Evolutionary conservation across 2,113 vertebrate species (phyloP).

Genomic region (Cyprinus carpio): DNA sequence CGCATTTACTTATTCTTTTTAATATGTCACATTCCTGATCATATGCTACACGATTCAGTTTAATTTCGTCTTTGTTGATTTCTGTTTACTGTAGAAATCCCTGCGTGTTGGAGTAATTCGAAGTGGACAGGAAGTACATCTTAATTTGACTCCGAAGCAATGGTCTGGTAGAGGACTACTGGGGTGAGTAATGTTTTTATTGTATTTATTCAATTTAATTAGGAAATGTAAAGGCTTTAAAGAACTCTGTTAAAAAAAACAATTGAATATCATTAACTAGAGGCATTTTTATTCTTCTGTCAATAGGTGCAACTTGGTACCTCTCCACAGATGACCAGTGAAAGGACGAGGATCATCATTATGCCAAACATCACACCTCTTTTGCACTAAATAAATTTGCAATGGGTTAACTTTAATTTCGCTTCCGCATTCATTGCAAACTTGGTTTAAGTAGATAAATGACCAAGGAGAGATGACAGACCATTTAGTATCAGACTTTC

Average conservation of each 20-base stretch:
- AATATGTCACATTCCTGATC: neutral
- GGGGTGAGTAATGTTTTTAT: constrained; percentile 75
- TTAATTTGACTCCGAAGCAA: constrained; percentile 85
- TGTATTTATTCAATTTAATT: neutral
- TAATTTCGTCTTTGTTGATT: neutral
- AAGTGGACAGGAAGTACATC: constrained; percentile 75
- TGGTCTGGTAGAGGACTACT: constrained; percentile 93
- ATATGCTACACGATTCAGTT: neutral
- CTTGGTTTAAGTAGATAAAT: neutral
- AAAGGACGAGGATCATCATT: neutral
- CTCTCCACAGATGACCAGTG: constrained; percentile 65
- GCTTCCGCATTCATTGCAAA: neutral
- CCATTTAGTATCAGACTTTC: neutral
- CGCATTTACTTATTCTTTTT: neutral
- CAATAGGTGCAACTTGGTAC: constrained; percentile 77
- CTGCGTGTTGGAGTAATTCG: constrained; percentile 84
- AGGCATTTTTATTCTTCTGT: constrained; percentile 37
- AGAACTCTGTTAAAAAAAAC: neutral
- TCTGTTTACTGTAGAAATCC: constrained; percentile 76
- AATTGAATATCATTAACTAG: neutral
- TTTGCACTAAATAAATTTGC: neutral
- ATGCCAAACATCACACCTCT: neutral
- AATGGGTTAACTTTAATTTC: neutral
- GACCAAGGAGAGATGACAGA: neutral
- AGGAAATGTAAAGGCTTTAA: neutral